Conservation (phyloP, 2,888 invertebrate genomes). For the Allophyes oxyacanthae region DNA sequence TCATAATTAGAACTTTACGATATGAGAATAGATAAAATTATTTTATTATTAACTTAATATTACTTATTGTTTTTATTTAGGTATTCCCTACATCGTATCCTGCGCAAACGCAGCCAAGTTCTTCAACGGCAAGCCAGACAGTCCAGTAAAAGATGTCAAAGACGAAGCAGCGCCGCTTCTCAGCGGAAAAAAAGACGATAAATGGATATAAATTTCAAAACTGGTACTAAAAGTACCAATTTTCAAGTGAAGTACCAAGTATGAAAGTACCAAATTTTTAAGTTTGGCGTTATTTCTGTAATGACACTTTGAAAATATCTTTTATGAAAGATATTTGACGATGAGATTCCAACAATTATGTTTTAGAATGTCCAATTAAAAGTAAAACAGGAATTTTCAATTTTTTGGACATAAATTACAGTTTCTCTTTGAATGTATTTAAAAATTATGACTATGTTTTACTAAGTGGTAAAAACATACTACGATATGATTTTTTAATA, state of each 20-base stretch:
- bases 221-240: constrained; percentile 3
- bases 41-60: too few relatives aligned
- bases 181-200: constrained; percentile 80
- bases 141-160: constrained; percentile 71
- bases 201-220: constrained; percentile 76
- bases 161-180: constrained; percentile 78
- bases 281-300: too few relatives aligned
- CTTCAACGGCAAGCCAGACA: constrained; percentile 76
- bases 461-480: background rate
- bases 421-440: background rate
- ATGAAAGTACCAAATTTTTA: constrained; percentile 3
- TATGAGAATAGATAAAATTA: too few relatives aligned
- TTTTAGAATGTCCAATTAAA: too few relatives aligned
- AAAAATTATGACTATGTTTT: background rate
- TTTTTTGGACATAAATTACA: too few relatives aligned
- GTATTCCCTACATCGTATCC: constrained; percentile 76
- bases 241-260: background rate
- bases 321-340: too few relatives aligned
- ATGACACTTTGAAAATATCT: too few relatives aligned
- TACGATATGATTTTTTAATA: too few relatives aligned
- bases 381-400: too few relatives aligned
- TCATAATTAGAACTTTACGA: too few relatives aligned
- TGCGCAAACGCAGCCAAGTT: constrained; percentile 63
- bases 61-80: too few relatives aligned
- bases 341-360: too few relatives aligned